These are phyloP conservation scores for Todiramphus saurophagus DNA, from an alignment of 2,113 vertebrate genomes.

Conservation along the genomic window DNA sequence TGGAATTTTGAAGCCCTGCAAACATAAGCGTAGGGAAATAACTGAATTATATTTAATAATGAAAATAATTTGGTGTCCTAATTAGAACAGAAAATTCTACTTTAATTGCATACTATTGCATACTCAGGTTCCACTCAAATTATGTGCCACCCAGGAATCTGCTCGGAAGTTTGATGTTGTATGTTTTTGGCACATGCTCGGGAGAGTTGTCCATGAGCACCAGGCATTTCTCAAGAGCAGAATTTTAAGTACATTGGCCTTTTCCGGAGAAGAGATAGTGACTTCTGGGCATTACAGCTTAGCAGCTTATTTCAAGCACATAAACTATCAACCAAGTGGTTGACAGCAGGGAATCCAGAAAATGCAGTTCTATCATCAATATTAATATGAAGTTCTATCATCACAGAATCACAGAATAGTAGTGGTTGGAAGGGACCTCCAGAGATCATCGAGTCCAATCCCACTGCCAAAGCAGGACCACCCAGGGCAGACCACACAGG, in stretches of 20 bases:
- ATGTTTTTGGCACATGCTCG: not conserved
- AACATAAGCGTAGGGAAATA: not conserved
- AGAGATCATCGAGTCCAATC: no score
- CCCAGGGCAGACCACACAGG: no score
- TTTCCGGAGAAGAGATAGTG: conserved; percentile 25
- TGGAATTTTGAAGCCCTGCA: not conserved
- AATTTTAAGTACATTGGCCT: conserved; percentile 45
- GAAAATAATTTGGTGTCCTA: not conserved
- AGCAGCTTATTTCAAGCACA: conserved; percentile 26
- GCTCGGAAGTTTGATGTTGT: not conserved
- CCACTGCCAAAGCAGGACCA: no score
- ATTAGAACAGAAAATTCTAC: not conserved
- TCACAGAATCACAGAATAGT: no score
- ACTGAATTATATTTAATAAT: not conserved
- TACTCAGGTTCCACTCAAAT: not conserved
- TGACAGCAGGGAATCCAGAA: not conserved
- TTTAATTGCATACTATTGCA: not conserved
- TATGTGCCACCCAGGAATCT: not conserved
- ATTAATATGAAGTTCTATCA: not conserved
- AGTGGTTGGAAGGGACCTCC: no score
- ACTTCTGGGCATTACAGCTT: not conserved
- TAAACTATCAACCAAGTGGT: conserved; percentile 12
- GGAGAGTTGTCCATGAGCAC: not conserved
- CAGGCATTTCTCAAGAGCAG: conserved; percentile 11
- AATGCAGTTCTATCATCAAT: conserved; percentile 19